phyloP scores from a whole-genome alignment of 2,113 vertebrate genomes.

The Syngnathoides biaculeatus region DNA sequence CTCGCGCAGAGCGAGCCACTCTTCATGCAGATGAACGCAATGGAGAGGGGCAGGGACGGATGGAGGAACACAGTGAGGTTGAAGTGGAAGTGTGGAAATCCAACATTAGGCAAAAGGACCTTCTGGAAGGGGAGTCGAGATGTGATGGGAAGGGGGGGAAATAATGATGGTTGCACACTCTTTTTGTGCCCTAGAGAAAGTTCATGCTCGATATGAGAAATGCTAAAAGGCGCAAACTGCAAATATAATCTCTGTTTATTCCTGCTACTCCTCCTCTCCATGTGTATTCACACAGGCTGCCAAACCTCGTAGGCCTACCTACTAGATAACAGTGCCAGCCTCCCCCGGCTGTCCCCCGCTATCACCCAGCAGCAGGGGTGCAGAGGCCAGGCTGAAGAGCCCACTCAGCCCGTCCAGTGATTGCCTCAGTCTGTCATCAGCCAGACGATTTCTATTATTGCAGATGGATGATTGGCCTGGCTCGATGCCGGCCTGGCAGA shows the following conservation, averaged over 20 bases:
- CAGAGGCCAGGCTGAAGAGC: constrained; percentile 64
- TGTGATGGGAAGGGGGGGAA: constrained; percentile 32
- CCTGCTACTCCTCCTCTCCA: constrained; percentile 15
- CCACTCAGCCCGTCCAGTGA: constrained; percentile 66
- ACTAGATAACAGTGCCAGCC: constrained; percentile 35
- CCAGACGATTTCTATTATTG: constrained; percentile 71
- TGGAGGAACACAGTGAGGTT: constrained; percentile 34
- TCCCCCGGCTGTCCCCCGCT: constrained; percentile 37
- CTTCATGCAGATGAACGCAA: constrained; percentile 53
- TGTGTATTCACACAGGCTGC: constrained; percentile 20
- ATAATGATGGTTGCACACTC: constrained; percentile 15
- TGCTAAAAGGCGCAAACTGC: background rate
- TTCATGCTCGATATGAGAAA: background rate
- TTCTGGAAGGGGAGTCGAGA: constrained; percentile 20
- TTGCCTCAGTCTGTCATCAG: constrained; percentile 71
- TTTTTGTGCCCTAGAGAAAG: background rate
- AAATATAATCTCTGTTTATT: background rate
- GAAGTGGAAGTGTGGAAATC: constrained; percentile 55
- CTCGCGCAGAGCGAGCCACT: constrained; percentile 46
- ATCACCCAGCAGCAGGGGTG: constrained; percentile 61
- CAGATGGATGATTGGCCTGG: constrained; percentile 71
- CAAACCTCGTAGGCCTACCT: constrained; percentile 19
- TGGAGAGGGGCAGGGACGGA: constrained; percentile 37
- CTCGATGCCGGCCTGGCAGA: constrained; percentile 62
- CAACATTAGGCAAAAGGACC: constrained; percentile 33